phyloP scores from a whole-genome alignment of 2,888 invertebrate species.

The Drosophila mayaguana region DNA sequence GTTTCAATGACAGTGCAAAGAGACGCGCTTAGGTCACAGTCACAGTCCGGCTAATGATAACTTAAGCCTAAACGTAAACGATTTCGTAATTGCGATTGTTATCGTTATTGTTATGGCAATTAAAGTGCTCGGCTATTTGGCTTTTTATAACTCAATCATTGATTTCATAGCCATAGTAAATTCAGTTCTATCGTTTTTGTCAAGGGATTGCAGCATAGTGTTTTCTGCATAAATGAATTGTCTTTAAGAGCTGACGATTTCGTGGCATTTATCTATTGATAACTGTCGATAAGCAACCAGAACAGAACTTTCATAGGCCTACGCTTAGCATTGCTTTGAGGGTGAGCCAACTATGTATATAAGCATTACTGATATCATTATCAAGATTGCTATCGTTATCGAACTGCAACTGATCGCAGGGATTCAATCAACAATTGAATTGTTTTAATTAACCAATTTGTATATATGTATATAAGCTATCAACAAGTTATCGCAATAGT shows the following conservation, averaged over 20 bases:
- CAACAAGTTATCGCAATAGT: too few relatives aligned
- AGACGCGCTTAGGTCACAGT: conserved; percentile 16
- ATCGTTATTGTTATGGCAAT: conserved; percentile 3
- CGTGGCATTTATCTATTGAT: neutral
- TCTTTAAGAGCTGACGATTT: too few relatives aligned
- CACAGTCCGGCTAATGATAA: conserved; percentile 44
- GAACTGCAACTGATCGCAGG: too few relatives aligned
- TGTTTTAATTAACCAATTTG: too few relatives aligned
- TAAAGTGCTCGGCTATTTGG: neutral
- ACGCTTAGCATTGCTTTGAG: neutral
- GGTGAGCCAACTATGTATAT: too few relatives aligned
- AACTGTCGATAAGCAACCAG: neutral
- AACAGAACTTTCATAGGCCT: neutral
- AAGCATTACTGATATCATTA: neutral
- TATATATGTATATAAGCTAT: too few relatives aligned
- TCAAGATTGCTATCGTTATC: neutral
- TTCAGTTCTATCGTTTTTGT: neutral
- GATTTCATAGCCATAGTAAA: neutral
- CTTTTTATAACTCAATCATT: conserved; percentile 4
- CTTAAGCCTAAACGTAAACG: conserved; percentile 19
- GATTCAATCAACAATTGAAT: too few relatives aligned
- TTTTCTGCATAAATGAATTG: neutral
- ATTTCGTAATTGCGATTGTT: conserved; percentile 1
- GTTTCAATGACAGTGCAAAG: conserved; percentile 61
- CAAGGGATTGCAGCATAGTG: neutral